phyloP scores from a whole-genome alignment of 2,888 invertebrate genomes.

The Bellardia pandia region DNA sequence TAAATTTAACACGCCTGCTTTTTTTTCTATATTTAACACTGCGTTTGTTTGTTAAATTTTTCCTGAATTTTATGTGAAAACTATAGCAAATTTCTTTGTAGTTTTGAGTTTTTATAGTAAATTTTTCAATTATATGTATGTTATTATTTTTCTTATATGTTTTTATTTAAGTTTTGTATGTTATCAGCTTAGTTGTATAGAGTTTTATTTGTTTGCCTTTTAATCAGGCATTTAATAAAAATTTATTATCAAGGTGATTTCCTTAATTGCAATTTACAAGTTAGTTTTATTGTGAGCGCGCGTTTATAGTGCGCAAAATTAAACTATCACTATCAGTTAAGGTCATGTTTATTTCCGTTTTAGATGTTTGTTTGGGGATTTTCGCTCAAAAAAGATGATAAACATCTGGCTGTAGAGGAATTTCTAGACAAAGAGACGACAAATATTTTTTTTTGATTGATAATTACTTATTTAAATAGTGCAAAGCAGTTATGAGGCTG shows the following conservation, averaged over 20 bases:
- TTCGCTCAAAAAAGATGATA: too few relatives aligned
- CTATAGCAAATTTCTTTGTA: conserved; percentile 43
- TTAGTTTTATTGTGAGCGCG: conserved; percentile 12
- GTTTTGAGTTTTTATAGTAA: conserved; percentile 55
- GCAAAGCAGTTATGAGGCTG: too few relatives aligned
- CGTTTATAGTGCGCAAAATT: background rate
- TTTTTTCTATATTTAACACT: conserved; percentile 43
- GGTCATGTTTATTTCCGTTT: conserved; percentile 63
- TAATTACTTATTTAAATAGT: too few relatives aligned
- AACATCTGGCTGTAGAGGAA: too few relatives aligned
- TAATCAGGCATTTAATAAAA: conserved; percentile 58
- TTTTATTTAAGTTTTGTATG: conserved; percentile 23
- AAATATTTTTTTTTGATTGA: too few relatives aligned
- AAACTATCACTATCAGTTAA: conserved; percentile 55
- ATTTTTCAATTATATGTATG: conserved; percentile 2
- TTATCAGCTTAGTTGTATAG: conserved; percentile 54
- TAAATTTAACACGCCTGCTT: conserved; percentile 55
- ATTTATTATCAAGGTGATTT: conserved; percentile 64
- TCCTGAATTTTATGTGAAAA: conserved; percentile 54
- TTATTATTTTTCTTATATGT: background rate
- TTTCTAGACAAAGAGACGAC: too few relatives aligned
- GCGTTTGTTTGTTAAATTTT: conserved; percentile 52
- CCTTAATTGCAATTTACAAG: conserved; percentile 68
- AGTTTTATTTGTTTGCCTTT: conserved; percentile 26
- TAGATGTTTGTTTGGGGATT: conserved; percentile 23